Evolutionary conservation across 2,113 vertebrate species (phyloP).

Genomic region (Colossoma macropomum): DNA sequence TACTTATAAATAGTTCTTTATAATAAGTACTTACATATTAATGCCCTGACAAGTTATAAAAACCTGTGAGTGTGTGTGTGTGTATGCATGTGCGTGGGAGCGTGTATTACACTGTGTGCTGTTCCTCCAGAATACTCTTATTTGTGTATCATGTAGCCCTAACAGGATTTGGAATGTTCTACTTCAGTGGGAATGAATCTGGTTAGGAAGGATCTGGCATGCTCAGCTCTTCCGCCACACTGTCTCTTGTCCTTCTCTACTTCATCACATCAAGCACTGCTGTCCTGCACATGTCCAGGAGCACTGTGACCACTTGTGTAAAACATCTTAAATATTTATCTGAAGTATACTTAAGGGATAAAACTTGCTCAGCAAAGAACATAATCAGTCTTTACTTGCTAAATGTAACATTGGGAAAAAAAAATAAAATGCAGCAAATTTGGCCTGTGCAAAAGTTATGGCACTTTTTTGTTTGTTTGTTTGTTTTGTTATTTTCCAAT

Average conservation of each 20-base stretch:
- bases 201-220: conserved; percentile 53
- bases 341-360: no score
- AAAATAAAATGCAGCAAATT: no score
- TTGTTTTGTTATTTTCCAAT: no score
- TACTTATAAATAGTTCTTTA: no score
- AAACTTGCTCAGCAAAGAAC: no score
- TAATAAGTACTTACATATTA: no score
- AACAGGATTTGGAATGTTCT: conserved; percentile 62
- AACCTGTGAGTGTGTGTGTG: neutral
- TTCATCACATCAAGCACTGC: conserved; percentile 1
- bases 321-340: neutral
- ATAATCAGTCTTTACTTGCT: no score
- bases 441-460: no score
- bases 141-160: conserved; percentile 50
- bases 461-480: no score
- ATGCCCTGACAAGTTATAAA: no score
- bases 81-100: neutral
- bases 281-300: no score
- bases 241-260: conserved; percentile 10
- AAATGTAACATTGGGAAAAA: no score
- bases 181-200: conserved; percentile 56
- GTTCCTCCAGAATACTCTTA: conserved; percentile 42
- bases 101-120: neutral
- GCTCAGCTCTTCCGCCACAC: conserved; percentile 14
- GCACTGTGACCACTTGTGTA: conserved; percentile 28